A percentile compares a stretch with the other conserved stretches of the same genome.
Conservation (phyloP, 2,113 vertebrate genomes). For the Hippolais icterina region DNA sequence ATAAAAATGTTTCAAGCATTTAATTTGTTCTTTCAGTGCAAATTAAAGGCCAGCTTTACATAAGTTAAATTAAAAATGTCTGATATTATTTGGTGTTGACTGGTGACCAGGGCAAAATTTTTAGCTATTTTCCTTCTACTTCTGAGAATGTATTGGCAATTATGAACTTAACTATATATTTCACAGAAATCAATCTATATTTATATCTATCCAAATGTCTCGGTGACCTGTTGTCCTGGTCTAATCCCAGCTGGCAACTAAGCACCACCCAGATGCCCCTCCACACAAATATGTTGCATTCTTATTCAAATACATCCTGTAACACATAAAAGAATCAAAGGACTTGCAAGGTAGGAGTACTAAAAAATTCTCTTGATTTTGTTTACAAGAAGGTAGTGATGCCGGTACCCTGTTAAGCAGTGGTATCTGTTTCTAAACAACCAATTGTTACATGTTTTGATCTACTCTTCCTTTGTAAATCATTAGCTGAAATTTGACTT, state of each 20-base stretch:
- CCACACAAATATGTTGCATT: background rate
- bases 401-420: background rate
- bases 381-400: background rate
- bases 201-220: background rate
- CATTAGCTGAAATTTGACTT: background rate
- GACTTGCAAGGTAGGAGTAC: background rate
- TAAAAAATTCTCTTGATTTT: background rate
- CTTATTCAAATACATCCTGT: background rate
- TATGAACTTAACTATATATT: background rate
- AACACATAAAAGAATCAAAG: background rate
- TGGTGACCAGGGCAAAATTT: background rate
- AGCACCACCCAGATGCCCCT: background rate
- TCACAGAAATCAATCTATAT: background rate
- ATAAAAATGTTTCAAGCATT: background rate
- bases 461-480: background rate
- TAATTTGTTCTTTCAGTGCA: background rate
- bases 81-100: background rate
- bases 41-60: background rate
- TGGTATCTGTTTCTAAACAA: background rate
- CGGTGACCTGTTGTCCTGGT: fast-evolving
- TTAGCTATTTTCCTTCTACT: background rate
- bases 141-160: background rate
- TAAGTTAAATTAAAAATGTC: background rate
- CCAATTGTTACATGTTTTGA: background rate
- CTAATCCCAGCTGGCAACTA: background rate